Conservation (phyloP, 2,113 vertebrate species). For the Panurus biarmicus region DNA sequence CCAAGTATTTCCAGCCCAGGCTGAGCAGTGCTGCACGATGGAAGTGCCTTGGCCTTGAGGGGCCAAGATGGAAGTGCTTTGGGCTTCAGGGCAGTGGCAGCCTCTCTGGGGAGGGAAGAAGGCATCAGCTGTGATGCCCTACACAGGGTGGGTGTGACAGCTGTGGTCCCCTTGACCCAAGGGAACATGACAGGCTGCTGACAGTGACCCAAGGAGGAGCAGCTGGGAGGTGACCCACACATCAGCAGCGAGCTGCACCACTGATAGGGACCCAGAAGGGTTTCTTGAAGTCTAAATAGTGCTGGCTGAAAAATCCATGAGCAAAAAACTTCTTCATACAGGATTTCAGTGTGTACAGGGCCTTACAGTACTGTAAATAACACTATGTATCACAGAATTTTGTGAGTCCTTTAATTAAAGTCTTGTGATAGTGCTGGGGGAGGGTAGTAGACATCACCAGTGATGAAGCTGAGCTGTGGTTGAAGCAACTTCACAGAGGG, state of each 20-base stretch:
- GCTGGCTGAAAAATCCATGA: not conserved
- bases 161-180: not conserved
- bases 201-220: not conserved
- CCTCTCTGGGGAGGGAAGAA: not conserved
- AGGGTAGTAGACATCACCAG: not conserved
- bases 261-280: not conserved
- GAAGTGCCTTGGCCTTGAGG: not conserved
- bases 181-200: not conserved
- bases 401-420: not conserved
- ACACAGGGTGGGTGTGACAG: not conserved
- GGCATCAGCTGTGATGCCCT: not conserved
- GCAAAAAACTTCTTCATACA: not conserved
- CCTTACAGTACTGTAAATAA: not conserved
- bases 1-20: not conserved
- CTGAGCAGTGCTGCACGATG: not conserved
- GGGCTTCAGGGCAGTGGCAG: not conserved
- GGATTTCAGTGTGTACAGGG: not conserved
- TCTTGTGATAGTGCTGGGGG: not conserved
- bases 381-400: rapidly evolving
- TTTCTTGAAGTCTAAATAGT: not conserved
- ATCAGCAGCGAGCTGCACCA: not conserved
- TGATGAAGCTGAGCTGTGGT: not conserved
- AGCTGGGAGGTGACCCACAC: not conserved
- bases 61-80: not conserved
- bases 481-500: not conserved